A percentile compares a stretch with the other conserved stretches of the same genome.
Evolutionary conservation across 2,888 invertebrate species (phyloP).

Genomic region (Tachystola acroxantha): DNA sequence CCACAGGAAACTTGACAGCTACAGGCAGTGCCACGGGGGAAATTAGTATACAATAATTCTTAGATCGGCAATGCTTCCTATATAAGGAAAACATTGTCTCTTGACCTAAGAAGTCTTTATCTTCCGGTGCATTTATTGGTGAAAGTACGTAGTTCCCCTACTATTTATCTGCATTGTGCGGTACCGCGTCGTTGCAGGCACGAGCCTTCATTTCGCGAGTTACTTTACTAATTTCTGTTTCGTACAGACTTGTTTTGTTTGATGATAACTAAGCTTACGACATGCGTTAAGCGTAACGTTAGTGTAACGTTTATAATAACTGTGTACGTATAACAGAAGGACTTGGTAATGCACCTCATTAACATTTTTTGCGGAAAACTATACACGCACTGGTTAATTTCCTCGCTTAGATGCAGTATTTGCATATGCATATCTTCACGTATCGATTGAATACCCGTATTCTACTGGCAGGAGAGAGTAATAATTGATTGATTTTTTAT

Average conservation of each 20-base stretch:
- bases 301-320: conserved; percentile 9
- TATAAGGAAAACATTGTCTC: no score
- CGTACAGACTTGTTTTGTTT: conserved; percentile 30
- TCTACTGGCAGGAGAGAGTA: no score
- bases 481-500: no score
- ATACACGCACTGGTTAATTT: background rate
- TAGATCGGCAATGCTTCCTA: no score
- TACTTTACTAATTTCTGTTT: conserved; percentile 14
- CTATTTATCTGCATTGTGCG: background rate
- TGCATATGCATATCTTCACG: background rate
- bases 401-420: background rate
- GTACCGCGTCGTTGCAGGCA: conserved; percentile 11
- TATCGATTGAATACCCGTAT: background rate
- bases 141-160: no score
- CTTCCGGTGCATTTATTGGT: no score
- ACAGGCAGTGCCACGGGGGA: no score
- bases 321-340: background rate
- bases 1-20: no score
- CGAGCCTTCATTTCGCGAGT: conserved; percentile 18
- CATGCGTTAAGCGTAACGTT: conserved; percentile 25
- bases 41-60: no score
- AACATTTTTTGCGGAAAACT: background rate
- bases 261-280: conserved; percentile 36
- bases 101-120: no score
- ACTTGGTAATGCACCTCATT: background rate